Conservation (phyloP, 2,888 invertebrate genomes). For the Melangyna quadrimaculata region DNA sequence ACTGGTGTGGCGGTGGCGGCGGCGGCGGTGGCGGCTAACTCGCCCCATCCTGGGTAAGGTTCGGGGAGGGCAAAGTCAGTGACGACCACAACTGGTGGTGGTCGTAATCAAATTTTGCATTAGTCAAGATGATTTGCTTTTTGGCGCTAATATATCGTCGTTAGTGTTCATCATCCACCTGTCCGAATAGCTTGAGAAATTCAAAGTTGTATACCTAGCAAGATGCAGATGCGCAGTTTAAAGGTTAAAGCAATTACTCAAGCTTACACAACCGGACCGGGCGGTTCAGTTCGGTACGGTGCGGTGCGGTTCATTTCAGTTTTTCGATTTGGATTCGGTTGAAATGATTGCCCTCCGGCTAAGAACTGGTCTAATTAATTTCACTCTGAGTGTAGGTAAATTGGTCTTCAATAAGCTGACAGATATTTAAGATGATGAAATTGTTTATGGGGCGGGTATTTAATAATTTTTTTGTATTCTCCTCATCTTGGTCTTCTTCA, state of each 20-base stretch:
- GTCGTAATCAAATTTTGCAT: constrained; percentile 72
- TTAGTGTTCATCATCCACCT: constrained; percentile 71
- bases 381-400: constrained; percentile 50
- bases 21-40: background rate
- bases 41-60: too few species aligned
- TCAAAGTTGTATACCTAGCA: constrained; percentile 25
- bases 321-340: background rate
- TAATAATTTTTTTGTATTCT: background rate
- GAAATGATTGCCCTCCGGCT: constrained; percentile 48
- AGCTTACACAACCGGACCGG: constrained; percentile 59
- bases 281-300: constrained; percentile 7
- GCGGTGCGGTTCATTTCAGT: background rate
- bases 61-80: background rate
- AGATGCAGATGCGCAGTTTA: constrained; percentile 44
- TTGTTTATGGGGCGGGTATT: constrained; percentile 54
- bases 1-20: background rate
- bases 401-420: constrained; percentile 68
- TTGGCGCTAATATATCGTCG: constrained; percentile 71
- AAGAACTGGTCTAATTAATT: constrained; percentile 69
- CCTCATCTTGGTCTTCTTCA: background rate
- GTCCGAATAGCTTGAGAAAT: constrained; percentile 65
- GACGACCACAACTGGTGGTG: constrained; percentile 38
- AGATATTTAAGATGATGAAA: constrained; percentile 62
- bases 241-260: constrained; percentile 70
- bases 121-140: constrained; percentile 72